These are phyloP conservation scores for Phytoseiulus persimilis DNA, from an alignment of 2,888 invertebrate species.

Conservation along the genomic window DNA sequence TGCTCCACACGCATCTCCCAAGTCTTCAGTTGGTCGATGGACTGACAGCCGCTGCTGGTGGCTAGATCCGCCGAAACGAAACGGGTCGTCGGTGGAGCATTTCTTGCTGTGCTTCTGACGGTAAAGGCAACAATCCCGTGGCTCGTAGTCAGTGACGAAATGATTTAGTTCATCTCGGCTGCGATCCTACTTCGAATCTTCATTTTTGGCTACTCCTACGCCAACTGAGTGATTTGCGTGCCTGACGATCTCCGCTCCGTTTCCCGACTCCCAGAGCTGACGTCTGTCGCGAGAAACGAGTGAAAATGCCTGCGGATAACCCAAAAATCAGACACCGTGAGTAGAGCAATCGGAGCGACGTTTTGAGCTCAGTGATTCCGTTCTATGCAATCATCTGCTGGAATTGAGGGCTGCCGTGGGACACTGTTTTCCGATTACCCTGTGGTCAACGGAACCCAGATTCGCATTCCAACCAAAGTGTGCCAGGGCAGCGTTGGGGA, in stretches of 20 bases:
- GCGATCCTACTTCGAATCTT: not conserved
- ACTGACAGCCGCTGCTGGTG: conserved; percentile 5
- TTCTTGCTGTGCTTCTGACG: not conserved
- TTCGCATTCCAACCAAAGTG: not conserved
- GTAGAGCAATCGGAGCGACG: not conserved
- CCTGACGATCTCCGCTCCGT: not conserved
- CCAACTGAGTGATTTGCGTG: not conserved
- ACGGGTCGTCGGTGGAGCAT: conserved; percentile 5
- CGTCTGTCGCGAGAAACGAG: not conserved
- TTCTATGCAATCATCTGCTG: not conserved
- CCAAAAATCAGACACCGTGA: not conserved
- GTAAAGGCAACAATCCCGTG: not conserved
- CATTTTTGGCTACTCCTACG: not conserved
- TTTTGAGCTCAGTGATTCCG: not conserved
- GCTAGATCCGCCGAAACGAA: not conserved
- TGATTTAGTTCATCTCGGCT: not conserved
- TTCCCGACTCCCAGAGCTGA: not conserved
- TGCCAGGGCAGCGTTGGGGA: not conserved
- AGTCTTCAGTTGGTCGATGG: not conserved
- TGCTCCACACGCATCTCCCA: not conserved
- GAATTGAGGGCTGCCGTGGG: not conserved
- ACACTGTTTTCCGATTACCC: not conserved
- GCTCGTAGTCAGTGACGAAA: not conserved
- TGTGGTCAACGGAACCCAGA: not conserved
- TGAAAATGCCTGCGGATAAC: not conserved